Evolutionary conservation across 2,113 vertebrate genomes (phyloP), one percentile per base, ranked within the genome.

Genomic region (Alces alces): DNA sequence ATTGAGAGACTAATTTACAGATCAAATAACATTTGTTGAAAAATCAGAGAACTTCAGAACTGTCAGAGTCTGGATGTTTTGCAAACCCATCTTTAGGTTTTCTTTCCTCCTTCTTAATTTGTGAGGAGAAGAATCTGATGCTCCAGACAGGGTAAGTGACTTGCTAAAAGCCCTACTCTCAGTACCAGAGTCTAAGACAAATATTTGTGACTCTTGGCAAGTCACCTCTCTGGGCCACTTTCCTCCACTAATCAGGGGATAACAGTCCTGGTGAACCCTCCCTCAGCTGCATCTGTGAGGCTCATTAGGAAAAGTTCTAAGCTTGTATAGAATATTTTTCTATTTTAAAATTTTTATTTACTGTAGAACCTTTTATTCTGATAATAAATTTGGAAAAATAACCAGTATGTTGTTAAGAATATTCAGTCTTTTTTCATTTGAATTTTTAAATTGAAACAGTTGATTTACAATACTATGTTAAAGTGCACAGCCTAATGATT

Each of bases 61-160:
- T 91, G 73, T 36, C 55, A 57, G 55, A 94, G 92, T 47, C 66
- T 47, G 60, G 61, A 82, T 86, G 36, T 84, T 97, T 73, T 96
- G 25, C 50, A 90, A 58, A 92, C 23, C 80, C 39, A 47, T 70
- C 61, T 91, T 23, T 47, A 78, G 16, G 7, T 50, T 93, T 89
- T 88, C 64, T 82, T 25, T 84, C 64, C 7, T 55, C 7, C 3
- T 43, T 5, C 2, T 28, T 28, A 36, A 13, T 39, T 55, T 70
- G 25, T 95, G n/a, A 85, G 8, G 43, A 30, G 47, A 95, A 82
- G 55, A 58, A 47, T 13, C 16, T 0, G n/a, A 89, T 27, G 6
- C 21, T 92, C 30, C 25, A 13, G 78, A 83, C 3, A 89, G 82
- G 43, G 7, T 66, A 50, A 54, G 50, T 45, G 54, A n/a, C 79